These are phyloP conservation scores for Tringa solitaria DNA, from an alignment of 2,113 vertebrate species.

Conservation along the genomic window DNA sequence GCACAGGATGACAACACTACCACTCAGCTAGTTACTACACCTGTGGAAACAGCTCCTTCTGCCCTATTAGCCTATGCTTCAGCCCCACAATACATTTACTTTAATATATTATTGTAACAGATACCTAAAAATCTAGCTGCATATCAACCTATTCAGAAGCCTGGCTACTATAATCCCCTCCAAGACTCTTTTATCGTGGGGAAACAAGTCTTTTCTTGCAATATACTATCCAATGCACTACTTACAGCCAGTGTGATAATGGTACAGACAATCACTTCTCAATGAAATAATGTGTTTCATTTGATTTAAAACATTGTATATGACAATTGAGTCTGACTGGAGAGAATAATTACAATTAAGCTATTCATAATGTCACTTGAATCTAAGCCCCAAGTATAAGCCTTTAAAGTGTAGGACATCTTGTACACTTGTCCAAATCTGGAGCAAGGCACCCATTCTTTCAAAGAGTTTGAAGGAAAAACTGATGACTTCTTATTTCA, in stretches of 20 bases:
- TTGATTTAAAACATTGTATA: background rate
- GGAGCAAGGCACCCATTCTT: background rate
- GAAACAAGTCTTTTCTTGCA: background rate
- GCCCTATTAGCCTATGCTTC: background rate
- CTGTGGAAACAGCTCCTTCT: background rate
- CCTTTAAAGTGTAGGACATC: background rate
- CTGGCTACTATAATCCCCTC: background rate
- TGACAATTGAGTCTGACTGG: background rate
- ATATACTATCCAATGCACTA: background rate
- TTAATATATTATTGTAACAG: background rate
- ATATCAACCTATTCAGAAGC: background rate
- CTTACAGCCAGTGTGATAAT: fast-evolving
- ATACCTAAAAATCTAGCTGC: background rate
- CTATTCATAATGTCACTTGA: background rate
- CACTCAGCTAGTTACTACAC: background rate
- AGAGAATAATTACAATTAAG: background rate
- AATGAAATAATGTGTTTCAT: background rate
- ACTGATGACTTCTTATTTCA: background rate
- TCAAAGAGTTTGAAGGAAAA: background rate
- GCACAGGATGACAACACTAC: background rate
- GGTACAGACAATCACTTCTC: background rate
- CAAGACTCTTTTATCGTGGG: background rate
- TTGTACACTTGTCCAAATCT: background rate
- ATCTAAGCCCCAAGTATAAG: background rate
- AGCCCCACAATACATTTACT: background rate